phyloP scores from a whole-genome alignment of 53 echinoderm and acorn worm species.

The Crossaster papposus region DNA sequence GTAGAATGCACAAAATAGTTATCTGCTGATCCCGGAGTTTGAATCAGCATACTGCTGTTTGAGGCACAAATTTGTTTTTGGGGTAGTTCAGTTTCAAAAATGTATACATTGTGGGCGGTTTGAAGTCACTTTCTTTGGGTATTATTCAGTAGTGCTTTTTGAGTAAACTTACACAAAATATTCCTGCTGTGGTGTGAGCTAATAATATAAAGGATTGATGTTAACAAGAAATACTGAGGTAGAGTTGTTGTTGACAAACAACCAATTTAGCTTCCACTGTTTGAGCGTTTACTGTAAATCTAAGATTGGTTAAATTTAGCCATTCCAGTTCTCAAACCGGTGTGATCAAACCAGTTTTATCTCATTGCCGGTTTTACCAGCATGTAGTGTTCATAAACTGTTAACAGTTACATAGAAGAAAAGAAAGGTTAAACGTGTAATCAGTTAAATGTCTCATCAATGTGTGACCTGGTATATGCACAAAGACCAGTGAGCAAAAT shows the following conservation, averaged over 20 bases:
- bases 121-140: conserved; percentile 39
- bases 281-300: conserved; percentile 52
- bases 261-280: conserved; percentile 43
- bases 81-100: background rate
- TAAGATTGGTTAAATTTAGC: conserved; percentile 44
- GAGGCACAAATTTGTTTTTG: background rate
- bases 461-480: background rate
- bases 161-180: conserved; percentile 53
- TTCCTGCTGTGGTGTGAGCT: conserved; percentile 67
- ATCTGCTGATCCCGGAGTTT: background rate
- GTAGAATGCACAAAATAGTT: background rate
- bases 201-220: conserved; percentile 62
- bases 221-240: conserved; percentile 41
- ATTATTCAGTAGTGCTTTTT: conserved; percentile 52
- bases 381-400: conserved; percentile 7
- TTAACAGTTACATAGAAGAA: background rate
- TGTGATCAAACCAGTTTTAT: conserved; percentile 1
- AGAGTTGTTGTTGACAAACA: conserved; percentile 33
- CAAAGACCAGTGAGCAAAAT: no score
- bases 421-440: background rate
- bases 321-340: conserved; percentile 44
- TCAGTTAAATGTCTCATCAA: background rate
- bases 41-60: conserved; percentile 21
- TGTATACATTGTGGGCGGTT: conserved; percentile 17
- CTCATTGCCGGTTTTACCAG: conserved; percentile 13